phyloP scores from a whole-genome alignment of 2,797 vertebrate genomes.

The Epinephelus coioides region DNA sequence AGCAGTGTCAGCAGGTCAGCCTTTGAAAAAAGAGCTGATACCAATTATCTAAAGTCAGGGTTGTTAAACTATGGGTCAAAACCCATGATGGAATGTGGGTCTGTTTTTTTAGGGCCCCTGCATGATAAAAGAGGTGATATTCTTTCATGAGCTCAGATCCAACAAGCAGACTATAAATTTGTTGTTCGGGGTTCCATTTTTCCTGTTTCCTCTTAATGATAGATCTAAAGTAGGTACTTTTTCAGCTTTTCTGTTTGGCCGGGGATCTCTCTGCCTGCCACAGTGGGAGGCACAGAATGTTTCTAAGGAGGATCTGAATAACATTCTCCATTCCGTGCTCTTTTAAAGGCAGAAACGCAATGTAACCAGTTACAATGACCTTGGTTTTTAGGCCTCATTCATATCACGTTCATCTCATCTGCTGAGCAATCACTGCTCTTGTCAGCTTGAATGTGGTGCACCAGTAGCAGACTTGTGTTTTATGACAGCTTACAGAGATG shows the following conservation, averaged over 20 bases:
- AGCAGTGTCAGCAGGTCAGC: conserved; percentile 13
- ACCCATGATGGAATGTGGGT: conserved; percentile 22
- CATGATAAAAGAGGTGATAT: conserved; percentile 10
- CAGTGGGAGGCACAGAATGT: conserved; percentile 12
- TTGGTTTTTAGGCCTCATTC: conserved; percentile 26
- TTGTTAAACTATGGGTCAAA: conserved; percentile 4
- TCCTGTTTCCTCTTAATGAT: neutral
- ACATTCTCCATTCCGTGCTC: conserved; percentile 10
- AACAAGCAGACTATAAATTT: conserved; percentile 8
- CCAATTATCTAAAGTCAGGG: conserved; percentile 7
- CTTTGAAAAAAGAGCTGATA: conserved; percentile 33
- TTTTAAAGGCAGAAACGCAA: conserved; percentile 21
- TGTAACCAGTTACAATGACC: conserved; percentile 25
- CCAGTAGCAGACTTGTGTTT: conserved; percentile 23
- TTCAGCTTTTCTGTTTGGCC: conserved; percentile 4
- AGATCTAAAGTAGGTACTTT: neutral
- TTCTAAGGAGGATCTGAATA: conserved; percentile 32
- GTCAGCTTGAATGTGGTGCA: conserved; percentile 10
- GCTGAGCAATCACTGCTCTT: conserved; percentile 20
- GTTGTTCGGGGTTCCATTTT: neutral
- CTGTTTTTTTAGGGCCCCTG: conserved; percentile 26
- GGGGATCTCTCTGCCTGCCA: conserved; percentile 23
- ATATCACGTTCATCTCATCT: conserved; percentile 31
- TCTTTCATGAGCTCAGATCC: conserved; percentile 9
- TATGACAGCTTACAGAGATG: conserved; percentile 26